Evolutionary conservation across 2,888 invertebrate genomes (phyloP).

Genomic region (Sialis fuliginosa): DNA sequence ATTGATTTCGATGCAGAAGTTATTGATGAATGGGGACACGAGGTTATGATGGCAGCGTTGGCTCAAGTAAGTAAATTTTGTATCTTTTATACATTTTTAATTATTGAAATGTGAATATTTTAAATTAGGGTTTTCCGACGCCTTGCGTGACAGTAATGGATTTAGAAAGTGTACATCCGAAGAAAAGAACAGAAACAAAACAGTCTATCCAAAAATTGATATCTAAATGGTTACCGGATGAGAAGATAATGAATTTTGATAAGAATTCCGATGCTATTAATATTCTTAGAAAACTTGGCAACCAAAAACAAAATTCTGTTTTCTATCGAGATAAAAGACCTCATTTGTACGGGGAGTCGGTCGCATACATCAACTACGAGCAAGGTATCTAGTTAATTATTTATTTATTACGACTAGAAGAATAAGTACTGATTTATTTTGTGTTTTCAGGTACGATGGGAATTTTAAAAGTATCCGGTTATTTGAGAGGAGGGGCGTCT

Average conservation of each 20-base stretch:
- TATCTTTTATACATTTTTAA: not conserved
- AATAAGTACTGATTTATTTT: not conserved
- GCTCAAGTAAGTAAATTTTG: slow-evolving; percentile 37
- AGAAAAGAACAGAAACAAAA: slow-evolving; percentile 51
- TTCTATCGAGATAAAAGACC: slow-evolving; percentile 64
- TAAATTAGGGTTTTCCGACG: slow-evolving; percentile 46
- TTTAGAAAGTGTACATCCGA: slow-evolving; percentile 51
- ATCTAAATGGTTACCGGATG: slow-evolving; percentile 60
- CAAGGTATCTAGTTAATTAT: slow-evolving; percentile 12
- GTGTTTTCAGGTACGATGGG: slow-evolving; percentile 26
- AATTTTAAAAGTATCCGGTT: slow-evolving; percentile 69
- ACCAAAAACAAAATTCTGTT: slow-evolving; percentile 60
- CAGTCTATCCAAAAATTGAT: slow-evolving; percentile 43
- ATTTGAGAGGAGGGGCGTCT: slow-evolving; percentile 55
- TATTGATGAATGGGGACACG: slow-evolving; percentile 64
- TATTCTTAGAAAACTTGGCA: slow-evolving; percentile 52
- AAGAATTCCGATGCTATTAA: slow-evolving; percentile 58
- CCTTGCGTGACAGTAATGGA: slow-evolving; percentile 58
- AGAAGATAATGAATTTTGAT: slow-evolving; percentile 64
- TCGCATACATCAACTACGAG: slow-evolving; percentile 41
- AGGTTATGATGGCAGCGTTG: slow-evolving; percentile 55
- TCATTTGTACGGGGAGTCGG: slow-evolving; percentile 66
- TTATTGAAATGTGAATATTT: not conserved
- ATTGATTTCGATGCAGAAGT: slow-evolving; percentile 36
- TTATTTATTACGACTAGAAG: not conserved